Conservation (phyloP, 2,888 invertebrate genomes). For the Zygaena filipendulae region DNA sequence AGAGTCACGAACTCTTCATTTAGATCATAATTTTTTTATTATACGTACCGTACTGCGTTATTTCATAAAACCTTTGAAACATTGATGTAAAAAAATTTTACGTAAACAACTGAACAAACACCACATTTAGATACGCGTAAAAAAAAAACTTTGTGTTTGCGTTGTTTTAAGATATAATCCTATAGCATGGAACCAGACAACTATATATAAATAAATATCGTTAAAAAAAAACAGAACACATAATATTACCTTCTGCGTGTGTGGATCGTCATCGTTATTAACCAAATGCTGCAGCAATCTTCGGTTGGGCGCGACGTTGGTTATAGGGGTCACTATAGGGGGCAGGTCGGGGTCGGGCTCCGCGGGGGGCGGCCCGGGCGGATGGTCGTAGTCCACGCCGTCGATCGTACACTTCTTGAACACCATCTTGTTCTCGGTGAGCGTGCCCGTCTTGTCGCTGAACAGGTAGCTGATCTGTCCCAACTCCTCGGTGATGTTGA, state of each 20-base stretch:
- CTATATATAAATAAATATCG: too few relatives aligned
- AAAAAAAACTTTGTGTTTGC: too few relatives aligned
- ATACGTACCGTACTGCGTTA: too few relatives aligned
- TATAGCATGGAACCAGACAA: too few relatives aligned
- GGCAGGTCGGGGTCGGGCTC: conserved; percentile 65
- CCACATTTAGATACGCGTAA: too few relatives aligned
- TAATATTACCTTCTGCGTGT: conserved; percentile 73
- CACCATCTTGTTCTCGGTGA: conserved; percentile 98
- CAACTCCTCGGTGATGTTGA: conserved; percentile 97
- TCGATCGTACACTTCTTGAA: conserved; percentile 91
- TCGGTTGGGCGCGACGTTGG: conserved; percentile 50
- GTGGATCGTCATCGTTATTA: conserved; percentile 54
- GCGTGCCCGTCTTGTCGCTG: conserved; percentile 97
- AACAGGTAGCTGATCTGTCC: conserved; percentile 93
- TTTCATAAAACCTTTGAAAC: too few relatives aligned
- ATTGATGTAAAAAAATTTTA: too few relatives aligned
- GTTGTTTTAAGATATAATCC: too few relatives aligned
- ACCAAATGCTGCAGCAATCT: conserved; percentile 47
- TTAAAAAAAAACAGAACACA: too few relatives aligned
- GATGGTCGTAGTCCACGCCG: conserved; percentile 90
- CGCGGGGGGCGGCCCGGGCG: conserved; percentile 77
- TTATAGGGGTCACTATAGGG: conserved; percentile 56
- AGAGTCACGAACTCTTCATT: too few relatives aligned
- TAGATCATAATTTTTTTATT: too few relatives aligned
- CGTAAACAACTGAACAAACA: too few relatives aligned